These are phyloP conservation scores for Pelobates cultripes DNA, from an alignment of 2,797 vertebrate genomes.

Conservation along the genomic window DNA sequence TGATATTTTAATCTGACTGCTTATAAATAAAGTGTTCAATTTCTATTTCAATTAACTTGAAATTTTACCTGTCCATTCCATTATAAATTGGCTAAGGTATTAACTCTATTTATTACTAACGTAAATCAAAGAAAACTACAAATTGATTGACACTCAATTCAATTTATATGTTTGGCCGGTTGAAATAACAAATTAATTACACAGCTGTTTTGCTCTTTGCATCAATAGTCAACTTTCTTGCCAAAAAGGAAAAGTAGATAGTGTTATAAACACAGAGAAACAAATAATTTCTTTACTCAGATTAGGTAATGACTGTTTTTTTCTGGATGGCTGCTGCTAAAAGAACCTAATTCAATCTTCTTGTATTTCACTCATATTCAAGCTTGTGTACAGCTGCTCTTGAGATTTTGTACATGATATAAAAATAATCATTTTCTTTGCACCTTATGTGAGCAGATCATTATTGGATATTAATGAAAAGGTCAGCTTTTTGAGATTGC, in stretches of 20 bases:
- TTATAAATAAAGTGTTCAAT: conserved; percentile 1
- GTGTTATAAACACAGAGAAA: conserved; percentile 39
- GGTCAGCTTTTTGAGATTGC: neutral
- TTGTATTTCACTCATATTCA: conserved; percentile 34
- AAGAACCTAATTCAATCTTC: conserved; percentile 22
- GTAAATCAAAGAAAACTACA: conserved; percentile 21
- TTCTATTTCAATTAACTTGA: conserved; percentile 19
- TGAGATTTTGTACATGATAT: neutral
- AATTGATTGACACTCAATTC: conserved; percentile 43
- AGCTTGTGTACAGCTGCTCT: conserved; percentile 19
- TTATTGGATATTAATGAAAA: neutral
- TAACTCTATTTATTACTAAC: conserved; percentile 25
- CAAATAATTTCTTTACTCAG: conserved; percentile 37
- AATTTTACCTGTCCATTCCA: no score
- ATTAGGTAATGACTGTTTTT: conserved; percentile 39
- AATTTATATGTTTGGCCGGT: conserved; percentile 48
- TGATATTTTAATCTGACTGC: neutral
- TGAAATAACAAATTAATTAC: conserved; percentile 50
- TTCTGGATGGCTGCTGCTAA: conserved; percentile 44
- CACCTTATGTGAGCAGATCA: neutral
- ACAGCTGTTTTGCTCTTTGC: conserved; percentile 41
- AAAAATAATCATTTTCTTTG: neutral
- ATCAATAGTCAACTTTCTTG: conserved; percentile 45
- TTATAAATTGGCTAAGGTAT: conserved; percentile 9
- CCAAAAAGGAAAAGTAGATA: conserved; percentile 41